Evolutionary conservation across 2,797 vertebrate species (phyloP).

Genomic region (Leontocebus nigricollis): DNA sequence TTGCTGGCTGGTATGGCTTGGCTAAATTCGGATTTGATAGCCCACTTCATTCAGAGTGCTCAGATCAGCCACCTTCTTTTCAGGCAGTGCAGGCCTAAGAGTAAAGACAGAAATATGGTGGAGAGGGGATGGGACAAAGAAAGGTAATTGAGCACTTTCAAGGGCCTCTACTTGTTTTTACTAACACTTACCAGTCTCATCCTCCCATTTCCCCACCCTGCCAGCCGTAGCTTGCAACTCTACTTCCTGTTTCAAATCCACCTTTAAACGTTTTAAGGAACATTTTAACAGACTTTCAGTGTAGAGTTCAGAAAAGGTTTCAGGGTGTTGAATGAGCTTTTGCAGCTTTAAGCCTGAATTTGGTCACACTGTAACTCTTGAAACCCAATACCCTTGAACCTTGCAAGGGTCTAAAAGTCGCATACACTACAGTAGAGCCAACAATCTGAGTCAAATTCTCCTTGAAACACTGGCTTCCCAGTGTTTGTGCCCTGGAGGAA

Average conservation of each 20-base stretch:
- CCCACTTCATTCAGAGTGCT: conserved; percentile 92
- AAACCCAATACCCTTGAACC: background rate
- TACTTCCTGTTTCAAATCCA: background rate
- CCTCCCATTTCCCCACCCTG: accelerated
- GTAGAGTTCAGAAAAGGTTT: background rate
- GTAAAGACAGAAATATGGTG: conserved; percentile 12
- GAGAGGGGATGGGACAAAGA: background rate
- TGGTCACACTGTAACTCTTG: background rate
- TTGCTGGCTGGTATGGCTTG: background rate
- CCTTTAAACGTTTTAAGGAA: background rate
- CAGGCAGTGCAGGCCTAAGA: conserved; percentile 90
- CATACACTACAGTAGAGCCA: background rate
- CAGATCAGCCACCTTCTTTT: conserved; percentile 92
- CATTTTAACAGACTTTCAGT: background rate
- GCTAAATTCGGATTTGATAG: conserved; percentile 97
- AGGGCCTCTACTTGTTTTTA: background rate
- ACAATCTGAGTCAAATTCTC: background rate
- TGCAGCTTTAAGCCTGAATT: background rate
- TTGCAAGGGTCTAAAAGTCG: background rate
- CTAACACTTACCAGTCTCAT: no score
- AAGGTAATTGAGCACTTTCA: background rate
- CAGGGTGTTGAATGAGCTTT: background rate
- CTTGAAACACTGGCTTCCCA: background rate
- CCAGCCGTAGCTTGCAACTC: background rate
- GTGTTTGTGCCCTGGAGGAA: background rate